Conservation (phyloP, 2,888 invertebrate genomes). For the Panzeria rudis region DNA sequence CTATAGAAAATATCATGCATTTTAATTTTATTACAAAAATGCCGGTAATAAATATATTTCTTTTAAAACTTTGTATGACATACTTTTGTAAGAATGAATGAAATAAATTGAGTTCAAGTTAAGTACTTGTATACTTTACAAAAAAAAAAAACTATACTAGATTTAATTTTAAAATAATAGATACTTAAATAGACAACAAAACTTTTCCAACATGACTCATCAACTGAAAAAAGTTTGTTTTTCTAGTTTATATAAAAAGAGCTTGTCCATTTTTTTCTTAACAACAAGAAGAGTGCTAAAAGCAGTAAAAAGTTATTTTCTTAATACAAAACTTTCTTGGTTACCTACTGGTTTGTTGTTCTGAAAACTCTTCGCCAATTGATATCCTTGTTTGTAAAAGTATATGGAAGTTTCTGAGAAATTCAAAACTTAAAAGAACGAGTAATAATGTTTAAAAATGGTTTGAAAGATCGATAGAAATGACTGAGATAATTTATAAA, state of each 20-base stretch:
- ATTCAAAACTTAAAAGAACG: neutral
- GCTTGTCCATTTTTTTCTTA: neutral
- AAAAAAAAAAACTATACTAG: slow-evolving; percentile 1
- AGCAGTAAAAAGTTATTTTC: neutral
- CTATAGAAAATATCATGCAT: slow-evolving; percentile 32
- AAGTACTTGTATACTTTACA: neutral
- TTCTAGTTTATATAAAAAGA: neutral
- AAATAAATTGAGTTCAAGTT: neutral
- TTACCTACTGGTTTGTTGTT: slow-evolving; percentile 9
- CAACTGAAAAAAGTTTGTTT: slow-evolving; percentile 25
- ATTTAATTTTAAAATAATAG: neutral
- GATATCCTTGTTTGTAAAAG: neutral
- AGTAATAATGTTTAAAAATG: neutral
- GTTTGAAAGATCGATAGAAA: neutral
- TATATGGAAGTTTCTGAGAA: neutral
- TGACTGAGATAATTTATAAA: neutral
- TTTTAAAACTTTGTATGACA: slow-evolving; percentile 22
- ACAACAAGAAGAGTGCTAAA: neutral
- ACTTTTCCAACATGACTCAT: slow-evolving; percentile 51
- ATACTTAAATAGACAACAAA: neutral
- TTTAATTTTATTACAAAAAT: slow-evolving; percentile 54
- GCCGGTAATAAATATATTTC: slow-evolving; percentile 58
- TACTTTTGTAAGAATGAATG: neutral
- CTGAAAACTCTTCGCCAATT: neutral
- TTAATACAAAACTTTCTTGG: neutral